phyloP scores from a whole-genome alignment of 2,113 vertebrate species.

The Dryoscopus gambensis region DNA sequence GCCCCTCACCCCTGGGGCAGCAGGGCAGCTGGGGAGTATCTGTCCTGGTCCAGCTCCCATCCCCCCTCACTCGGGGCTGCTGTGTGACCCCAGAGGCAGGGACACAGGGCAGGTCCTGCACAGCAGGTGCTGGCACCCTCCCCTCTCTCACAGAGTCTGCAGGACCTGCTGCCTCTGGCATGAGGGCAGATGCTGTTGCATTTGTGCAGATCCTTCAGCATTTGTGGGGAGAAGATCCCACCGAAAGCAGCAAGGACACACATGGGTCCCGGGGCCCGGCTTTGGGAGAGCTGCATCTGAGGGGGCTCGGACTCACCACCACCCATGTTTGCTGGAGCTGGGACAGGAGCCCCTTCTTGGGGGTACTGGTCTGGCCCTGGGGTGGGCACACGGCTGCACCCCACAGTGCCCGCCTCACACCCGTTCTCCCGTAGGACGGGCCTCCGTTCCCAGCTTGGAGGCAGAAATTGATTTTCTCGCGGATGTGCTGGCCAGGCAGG shows the following conservation, averaged over 20 bases:
- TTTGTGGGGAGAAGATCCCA: background rate
- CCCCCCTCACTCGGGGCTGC: accelerated
- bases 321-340: background rate
- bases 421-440: background rate
- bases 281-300: background rate
- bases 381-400: accelerated
- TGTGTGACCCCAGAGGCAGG: background rate
- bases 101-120: background rate
- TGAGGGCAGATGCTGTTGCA: accelerated
- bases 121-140: background rate
- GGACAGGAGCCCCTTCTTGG: accelerated
- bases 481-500: slow-evolving; percentile 77
- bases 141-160: background rate
- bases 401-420: accelerated
- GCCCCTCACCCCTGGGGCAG: background rate
- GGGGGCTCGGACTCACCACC: background rate
- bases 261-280: accelerated
- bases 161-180: background rate
- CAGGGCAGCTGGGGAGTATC: background rate
- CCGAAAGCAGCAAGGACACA: accelerated
- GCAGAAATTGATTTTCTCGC: slow-evolving; percentile 87
- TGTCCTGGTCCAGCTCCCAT: background rate
- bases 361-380: background rate
- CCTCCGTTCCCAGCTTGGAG: slow-evolving; percentile 69
- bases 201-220: background rate